Percentiles rank a stretch among this genome's conserved stretches.
Conservation (phyloP, 2,888 invertebrate genomes). For the Abscondita cerata region DNA sequence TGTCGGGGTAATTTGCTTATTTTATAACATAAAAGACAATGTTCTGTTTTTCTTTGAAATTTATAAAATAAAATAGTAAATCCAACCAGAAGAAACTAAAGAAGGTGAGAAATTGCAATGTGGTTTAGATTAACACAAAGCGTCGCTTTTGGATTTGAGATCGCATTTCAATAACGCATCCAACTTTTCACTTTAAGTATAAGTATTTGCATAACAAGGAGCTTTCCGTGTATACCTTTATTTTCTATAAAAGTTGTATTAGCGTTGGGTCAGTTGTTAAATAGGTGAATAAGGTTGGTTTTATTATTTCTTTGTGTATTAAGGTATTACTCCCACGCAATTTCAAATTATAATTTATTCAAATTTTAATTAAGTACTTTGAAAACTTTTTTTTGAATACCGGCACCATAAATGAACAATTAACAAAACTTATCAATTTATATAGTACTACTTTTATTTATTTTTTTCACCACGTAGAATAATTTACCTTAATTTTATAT, state of each 20-base stretch:
- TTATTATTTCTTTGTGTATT: too few relatives aligned
- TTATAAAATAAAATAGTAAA: not conserved
- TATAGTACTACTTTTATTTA: too few relatives aligned
- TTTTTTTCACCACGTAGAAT: too few relatives aligned
- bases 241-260: not conserved
- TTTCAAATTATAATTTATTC: too few relatives aligned
- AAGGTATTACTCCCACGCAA: too few relatives aligned
- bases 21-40: not conserved
- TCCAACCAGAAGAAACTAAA: not conserved
- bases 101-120: not conserved
- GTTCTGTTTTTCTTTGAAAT: not conserved
- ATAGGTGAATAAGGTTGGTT: too few relatives aligned
- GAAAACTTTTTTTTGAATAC: too few relatives aligned
- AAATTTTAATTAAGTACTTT: too few relatives aligned
- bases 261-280: not conserved
- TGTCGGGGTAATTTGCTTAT: not conserved
- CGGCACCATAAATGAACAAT: too few relatives aligned
- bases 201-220: not conserved
- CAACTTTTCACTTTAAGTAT: not conserved
- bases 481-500: too few relatives aligned
- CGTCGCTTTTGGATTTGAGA: not conserved
- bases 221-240: not conserved
- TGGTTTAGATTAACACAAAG: not conserved
- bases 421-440: too few relatives aligned
- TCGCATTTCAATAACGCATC: not conserved